Evolutionary conservation across 2,888 invertebrate species (phyloP).

Genomic region (Bellardia bayeri): DNA sequence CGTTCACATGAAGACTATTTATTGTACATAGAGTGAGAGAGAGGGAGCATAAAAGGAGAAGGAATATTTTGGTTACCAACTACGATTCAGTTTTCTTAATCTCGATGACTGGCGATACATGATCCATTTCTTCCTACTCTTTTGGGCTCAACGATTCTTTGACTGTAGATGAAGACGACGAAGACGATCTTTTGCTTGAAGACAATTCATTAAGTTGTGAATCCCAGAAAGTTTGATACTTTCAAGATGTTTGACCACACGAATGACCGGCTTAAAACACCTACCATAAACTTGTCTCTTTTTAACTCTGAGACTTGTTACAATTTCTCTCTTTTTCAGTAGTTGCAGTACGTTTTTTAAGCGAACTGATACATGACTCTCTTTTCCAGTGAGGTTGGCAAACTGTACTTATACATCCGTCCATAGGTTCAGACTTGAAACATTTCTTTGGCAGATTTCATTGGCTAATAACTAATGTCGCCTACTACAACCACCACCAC

Average conservation of each 20-base stretch:
- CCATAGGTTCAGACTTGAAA: constrained; percentile 66
- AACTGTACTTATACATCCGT: constrained; percentile 55
- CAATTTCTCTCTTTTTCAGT: constrained; percentile 73
- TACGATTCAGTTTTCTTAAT: constrained; percentile 24
- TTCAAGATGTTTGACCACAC: constrained; percentile 48
- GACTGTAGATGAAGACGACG: constrained; percentile 61
- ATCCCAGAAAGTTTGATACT: constrained; percentile 15
- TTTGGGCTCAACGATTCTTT: constrained; percentile 46
- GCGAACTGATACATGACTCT: constrained; percentile 68
- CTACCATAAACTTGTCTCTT: constrained; percentile 61
- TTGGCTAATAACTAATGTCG: constrained; percentile 67
- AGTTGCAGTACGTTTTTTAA: constrained; percentile 67
- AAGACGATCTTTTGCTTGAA: constrained; percentile 34
- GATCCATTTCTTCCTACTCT: constrained; percentile 48
- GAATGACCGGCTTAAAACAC: constrained; percentile 48
- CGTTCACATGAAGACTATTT: constrained; percentile 32
- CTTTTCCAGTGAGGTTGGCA: constrained; percentile 56
- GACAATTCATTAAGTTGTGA: constrained; percentile 21
- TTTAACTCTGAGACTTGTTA: constrained; percentile 61
- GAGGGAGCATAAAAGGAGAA: constrained; percentile 26
- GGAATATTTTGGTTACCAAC: constrained; percentile 53
- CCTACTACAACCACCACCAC: constrained; percentile 32
- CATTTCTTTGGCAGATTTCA: constrained; percentile 65
- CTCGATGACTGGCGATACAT: constrained; percentile 54
- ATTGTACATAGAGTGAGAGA: constrained; percentile 8